phyloP scores from a whole-genome alignment of 2,113 vertebrate species.

The Amazona guildingii region DNA sequence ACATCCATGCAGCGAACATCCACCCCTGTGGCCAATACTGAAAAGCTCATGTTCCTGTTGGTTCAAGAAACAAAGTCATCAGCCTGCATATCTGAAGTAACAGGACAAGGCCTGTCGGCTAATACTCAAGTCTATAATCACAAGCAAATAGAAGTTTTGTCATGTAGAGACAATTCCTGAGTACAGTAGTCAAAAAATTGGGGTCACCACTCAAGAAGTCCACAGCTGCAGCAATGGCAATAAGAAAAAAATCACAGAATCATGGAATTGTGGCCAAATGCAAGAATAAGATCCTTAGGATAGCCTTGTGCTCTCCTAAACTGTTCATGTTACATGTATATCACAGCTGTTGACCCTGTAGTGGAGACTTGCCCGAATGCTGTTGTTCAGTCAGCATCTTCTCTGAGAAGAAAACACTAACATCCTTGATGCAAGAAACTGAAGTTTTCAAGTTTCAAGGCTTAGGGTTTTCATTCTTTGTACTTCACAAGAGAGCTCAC shows the following conservation, averaged over 20 bases:
- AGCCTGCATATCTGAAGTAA: background rate
- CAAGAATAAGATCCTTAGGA: background rate
- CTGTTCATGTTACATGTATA: background rate
- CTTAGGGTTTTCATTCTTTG: background rate
- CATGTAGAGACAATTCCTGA: background rate
- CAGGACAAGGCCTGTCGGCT: background rate
- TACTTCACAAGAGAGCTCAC: background rate
- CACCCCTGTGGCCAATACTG: background rate
- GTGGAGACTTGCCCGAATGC: fast-evolving
- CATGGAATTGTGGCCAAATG: background rate
- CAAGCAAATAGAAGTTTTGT: background rate
- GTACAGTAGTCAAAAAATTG: background rate
- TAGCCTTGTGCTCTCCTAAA: background rate
- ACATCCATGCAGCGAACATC: background rate
- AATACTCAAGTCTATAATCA: too few relatives aligned
- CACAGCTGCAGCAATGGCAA: background rate
- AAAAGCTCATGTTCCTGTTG: background rate
- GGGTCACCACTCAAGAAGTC: background rate
- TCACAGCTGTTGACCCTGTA: background rate
- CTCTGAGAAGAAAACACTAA: background rate
- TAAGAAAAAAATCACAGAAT: background rate
- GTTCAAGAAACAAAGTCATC: background rate
- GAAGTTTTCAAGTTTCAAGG: background rate
- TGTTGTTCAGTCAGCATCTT: background rate
- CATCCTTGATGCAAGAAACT: background rate